A percentile compares a stretch with the other conserved stretches of the same genome.
These are phyloP conservation scores for Boulengeromyrus knoepffleri DNA, from an alignment of 2,113 vertebrate genomes.

Conservation along the genomic window DNA sequence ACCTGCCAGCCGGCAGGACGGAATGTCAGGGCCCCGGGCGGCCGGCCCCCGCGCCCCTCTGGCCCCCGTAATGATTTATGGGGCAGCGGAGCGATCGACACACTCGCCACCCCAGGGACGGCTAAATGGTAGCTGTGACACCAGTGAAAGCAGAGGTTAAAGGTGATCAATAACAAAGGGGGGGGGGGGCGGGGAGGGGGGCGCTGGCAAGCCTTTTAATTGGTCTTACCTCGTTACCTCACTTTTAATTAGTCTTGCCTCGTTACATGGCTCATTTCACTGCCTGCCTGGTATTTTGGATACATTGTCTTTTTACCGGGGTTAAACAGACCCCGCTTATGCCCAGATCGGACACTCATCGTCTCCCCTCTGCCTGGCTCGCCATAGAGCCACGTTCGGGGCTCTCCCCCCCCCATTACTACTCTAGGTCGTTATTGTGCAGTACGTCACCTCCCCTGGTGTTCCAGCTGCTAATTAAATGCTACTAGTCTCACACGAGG, in stretches of 20 bases:
- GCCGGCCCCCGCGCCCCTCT: constrained; percentile 36
- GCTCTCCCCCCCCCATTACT: background rate
- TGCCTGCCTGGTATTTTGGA: constrained; percentile 40
- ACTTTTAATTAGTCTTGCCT: constrained; percentile 70
- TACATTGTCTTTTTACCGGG: background rate
- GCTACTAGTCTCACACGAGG: background rate
- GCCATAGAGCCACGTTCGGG: background rate
- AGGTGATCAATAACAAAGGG: constrained; percentile 87
- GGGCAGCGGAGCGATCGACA: constrained; percentile 72
- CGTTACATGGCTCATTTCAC: constrained; percentile 52
- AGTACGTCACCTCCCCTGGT: background rate
- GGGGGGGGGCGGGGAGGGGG: constrained; percentile 32
- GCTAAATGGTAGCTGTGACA: constrained; percentile 85
- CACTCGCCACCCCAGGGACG: constrained; percentile 65
- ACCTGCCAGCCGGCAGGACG: constrained; percentile 40
- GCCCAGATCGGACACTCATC: background rate
- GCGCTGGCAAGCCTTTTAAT: constrained; percentile 63
- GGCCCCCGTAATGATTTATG: constrained; percentile 70
- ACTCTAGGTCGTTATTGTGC: background rate
- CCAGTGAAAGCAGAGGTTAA: constrained; percentile 80
- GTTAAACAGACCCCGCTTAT: background rate
- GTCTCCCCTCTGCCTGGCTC: background rate
- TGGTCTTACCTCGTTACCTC: constrained; percentile 66
- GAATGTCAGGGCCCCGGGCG: constrained; percentile 42
- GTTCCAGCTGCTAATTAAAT: background rate